Evolutionary conservation across 2,888 invertebrate species (phyloP).

Genomic region (Antheraea assamensis): DNA sequence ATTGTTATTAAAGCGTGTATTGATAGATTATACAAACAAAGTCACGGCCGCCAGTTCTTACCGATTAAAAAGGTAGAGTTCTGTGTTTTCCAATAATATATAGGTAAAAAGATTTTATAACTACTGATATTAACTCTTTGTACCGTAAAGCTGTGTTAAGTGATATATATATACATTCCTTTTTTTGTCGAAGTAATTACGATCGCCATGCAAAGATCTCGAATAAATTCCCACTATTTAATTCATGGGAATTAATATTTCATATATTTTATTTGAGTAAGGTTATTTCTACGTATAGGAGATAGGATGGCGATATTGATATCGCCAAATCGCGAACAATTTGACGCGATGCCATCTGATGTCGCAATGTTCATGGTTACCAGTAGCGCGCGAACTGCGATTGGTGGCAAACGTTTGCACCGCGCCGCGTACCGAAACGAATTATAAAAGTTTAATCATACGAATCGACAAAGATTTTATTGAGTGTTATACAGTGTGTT

Average conservation of each 20-base stretch:
- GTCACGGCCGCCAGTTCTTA: too few relatives aligned
- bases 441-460: slow-evolving; percentile 44
- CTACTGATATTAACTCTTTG: not conserved
- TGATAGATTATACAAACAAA: too few relatives aligned
- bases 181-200: not conserved
- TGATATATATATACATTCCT: too few relatives aligned
- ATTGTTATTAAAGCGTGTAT: too few relatives aligned
- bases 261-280: not conserved
- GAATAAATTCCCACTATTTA: not conserved
- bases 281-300: not conserved
- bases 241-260: not conserved
- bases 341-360: slow-evolving; percentile 56
- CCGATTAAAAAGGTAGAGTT: too few relatives aligned
- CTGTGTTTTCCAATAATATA: too few relatives aligned
- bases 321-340: slow-evolving; percentile 45
- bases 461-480: slow-evolving; percentile 48
- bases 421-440: slow-evolving; percentile 41
- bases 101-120: too few relatives aligned
- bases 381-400: slow-evolving; percentile 70
- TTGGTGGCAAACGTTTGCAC: slow-evolving; percentile 64
- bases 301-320: not conserved
- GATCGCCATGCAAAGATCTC: not conserved
- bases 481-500: slow-evolving; percentile 41
- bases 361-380: slow-evolving; percentile 40
- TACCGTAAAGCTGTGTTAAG: not conserved